These are phyloP conservation scores for Limnephilus rhombicus DNA, from an alignment of 2,888 invertebrate genomes.

Conservation along the genomic window DNA sequence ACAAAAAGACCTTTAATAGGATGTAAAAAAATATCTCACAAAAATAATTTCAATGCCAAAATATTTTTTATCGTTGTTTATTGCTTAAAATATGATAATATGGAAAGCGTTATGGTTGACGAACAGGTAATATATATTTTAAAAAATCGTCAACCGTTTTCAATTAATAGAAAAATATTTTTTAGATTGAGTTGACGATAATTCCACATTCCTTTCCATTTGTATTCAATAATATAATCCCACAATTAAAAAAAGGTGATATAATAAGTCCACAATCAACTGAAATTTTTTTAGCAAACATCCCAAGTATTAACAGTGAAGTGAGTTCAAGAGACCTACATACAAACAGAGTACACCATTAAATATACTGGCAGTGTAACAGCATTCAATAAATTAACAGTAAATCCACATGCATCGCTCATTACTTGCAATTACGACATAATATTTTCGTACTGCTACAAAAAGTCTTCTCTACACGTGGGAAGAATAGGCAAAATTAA, in stretches of 20 bases:
- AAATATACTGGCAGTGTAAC: not conserved
- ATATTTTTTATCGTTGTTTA: not conserved
- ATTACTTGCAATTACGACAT: constrained; percentile 1
- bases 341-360: not conserved
- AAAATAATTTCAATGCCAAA: too few species aligned
- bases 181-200: not conserved
- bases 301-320: not conserved
- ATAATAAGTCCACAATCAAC: not conserved
- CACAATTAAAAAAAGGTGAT: not conserved
- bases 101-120: not conserved
- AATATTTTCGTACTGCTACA: not conserved
- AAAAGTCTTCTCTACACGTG: not conserved
- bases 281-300: not conserved
- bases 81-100: not conserved
- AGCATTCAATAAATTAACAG: constrained; percentile 18
- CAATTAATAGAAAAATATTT: not conserved
- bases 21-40: not conserved
- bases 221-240: not conserved
- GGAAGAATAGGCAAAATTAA: too few species aligned
- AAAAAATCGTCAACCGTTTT: not conserved
- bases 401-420: constrained; percentile 7
- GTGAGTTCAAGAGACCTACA: not conserved
- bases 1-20: not conserved
- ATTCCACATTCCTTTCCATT: not conserved
- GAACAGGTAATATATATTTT: not conserved